Evolutionary conservation across 2,797 vertebrate genomes (phyloP), one percentile per base, ranked within the genome.

Genomic region (Sciurus vulgaris): DNA sequence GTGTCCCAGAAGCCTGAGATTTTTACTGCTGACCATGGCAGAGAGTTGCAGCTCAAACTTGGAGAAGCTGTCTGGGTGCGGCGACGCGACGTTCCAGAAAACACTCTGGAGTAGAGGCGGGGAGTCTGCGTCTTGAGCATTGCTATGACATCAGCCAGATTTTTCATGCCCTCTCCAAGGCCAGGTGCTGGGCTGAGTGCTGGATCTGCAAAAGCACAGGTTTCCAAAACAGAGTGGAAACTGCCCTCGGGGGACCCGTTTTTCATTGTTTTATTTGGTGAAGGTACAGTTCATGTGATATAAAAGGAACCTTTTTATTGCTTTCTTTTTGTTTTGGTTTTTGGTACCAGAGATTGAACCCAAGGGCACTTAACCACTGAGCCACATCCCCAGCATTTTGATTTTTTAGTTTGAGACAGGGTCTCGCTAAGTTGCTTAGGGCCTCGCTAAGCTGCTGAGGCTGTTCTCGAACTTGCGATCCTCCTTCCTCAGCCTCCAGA

Each of bases 81-180:
- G 63, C 44, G 3, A 1, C 0, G 1, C 3, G 4, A 15, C 11
- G 2, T 17, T n/a, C 17, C n/a, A 8, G 63, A 69, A 47, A 84
- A 49, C n/a, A 8, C 22, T 20, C 85, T 7, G 15, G 35, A 28
- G 26, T 20, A 10, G 35, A 51, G 54, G 11, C 76, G 1, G 2
- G 24, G n/a, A 79, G 51, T 24, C 44, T 17, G 11, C 7, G 18
- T 38, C 17, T 74, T 70, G 6, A 8, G 28, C 44, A 92, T 17
- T 13, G 3, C 41, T 0, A 0, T 13, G 38, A 54, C 51, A 20
- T 5, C 3, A 30, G 65, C 79, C 38, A 5, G 6, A 0, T 12
- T 35, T 33, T 73, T 33, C 17, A n/a, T 3, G 18, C 33, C 26
- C 35, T 7, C 11, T 14, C 56, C 7, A 1, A 30, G 77, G 33